phyloP scores from a whole-genome alignment of 2,113 vertebrate genomes.

The Marcusenius ussheri region DNA sequence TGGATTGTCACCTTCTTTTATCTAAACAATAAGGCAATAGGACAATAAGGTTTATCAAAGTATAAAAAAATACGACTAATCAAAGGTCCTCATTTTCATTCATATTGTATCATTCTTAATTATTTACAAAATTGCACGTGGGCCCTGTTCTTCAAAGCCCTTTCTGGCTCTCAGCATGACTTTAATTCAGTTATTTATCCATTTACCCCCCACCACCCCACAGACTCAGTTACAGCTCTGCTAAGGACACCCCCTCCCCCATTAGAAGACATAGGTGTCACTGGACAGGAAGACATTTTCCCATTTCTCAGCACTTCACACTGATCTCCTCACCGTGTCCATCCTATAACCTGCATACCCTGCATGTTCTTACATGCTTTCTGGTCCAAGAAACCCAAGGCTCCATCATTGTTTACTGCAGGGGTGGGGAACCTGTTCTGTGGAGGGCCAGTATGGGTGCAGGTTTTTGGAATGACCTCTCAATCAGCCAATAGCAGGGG shows the following conservation, averaged over 20 bases:
- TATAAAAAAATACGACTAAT: background rate
- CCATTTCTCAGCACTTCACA: background rate
- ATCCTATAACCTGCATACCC: background rate
- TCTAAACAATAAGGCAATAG: background rate
- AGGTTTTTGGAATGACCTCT: too few species aligned
- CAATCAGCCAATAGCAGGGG: too few species aligned
- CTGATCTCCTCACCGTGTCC: background rate
- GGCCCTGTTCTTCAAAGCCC: background rate
- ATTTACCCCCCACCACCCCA: background rate
- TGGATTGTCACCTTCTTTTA: background rate
- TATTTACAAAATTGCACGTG: background rate
- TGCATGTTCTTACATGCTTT: background rate
- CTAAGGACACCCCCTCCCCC: background rate
- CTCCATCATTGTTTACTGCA: background rate
- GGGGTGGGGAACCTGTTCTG: background rate
- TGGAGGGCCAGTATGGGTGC: too few species aligned
- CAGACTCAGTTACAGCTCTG: background rate
- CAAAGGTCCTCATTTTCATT: background rate
- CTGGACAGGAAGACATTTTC: background rate
- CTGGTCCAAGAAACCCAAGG: background rate
- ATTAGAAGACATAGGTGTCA: background rate
- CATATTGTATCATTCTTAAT: background rate
- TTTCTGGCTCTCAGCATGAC: background rate
- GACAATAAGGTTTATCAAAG: background rate
- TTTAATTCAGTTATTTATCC: slow-evolving; percentile 3